Percentiles rank a stretch among this genome's conserved stretches.
These are phyloP conservation scores for Noctua comes DNA, from an alignment of 2,888 invertebrate species.

Conservation along the genomic window DNA sequence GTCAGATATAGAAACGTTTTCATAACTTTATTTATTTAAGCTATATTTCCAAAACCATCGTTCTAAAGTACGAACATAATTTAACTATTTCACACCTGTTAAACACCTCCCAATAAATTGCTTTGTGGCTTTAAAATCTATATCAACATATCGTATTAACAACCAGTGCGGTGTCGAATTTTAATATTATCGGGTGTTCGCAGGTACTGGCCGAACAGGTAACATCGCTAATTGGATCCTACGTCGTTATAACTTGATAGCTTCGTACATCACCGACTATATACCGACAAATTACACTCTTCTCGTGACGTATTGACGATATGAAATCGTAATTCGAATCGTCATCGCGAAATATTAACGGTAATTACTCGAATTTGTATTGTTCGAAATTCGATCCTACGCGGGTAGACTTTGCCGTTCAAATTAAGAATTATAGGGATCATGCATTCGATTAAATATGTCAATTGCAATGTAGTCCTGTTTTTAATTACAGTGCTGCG, in stretches of 20 bases:
- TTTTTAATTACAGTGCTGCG: conserved; percentile 27
- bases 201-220: conserved; percentile 63
- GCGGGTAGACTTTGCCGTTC: conserved; percentile 9
- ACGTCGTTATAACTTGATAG: conserved; percentile 67
- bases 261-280: conserved; percentile 68
- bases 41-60: not conserved
- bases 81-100: conserved; percentile 26
- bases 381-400: conserved; percentile 16
- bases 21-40: not conserved
- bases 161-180: conserved; percentile 61
- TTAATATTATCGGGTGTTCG: conserved; percentile 62
- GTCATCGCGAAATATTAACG: conserved; percentile 43
- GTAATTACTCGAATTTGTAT: conserved; percentile 41
- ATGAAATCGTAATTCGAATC: conserved; percentile 43
- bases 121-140: conserved; percentile 54
- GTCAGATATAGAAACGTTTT: not conserved
- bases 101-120: conserved; percentile 41
- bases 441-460: conserved; percentile 36
- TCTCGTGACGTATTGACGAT: conserved; percentile 50
- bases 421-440: conserved; percentile 50
- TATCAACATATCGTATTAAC: conserved; percentile 58
- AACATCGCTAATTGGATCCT: conserved; percentile 71
- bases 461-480: conserved; percentile 18
- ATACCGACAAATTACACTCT: conserved; percentile 66
- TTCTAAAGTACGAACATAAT: not conserved